Evolutionary conservation across 1,140 invertebrate genomes (phyloP), one percentile per base, ranked within the genome.

Genomic region (Ylistrum balloti): DNA sequence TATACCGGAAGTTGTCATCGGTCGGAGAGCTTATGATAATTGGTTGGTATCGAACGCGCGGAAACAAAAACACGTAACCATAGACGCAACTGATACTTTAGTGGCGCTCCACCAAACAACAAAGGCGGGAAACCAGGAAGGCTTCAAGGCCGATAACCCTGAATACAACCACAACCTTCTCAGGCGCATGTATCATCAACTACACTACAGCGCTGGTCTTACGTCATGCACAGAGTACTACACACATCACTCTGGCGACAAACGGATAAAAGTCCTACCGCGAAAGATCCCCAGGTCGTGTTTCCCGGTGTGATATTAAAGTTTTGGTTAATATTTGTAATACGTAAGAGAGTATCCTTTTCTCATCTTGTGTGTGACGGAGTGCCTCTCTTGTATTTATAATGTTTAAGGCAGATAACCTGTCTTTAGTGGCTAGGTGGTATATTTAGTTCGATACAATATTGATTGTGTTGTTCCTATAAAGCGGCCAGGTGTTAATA

Each of bases 1-100:
- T n/a, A 92, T 94, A 33, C 93, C 94, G 48, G 93, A 92, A 17
- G 88, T 94, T 17, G 93, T 94, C 0, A 91, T 93, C 85, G 93
- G 94, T 9, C 89, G 93, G 33, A 86, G 35, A 13, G 91, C 90
- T 2, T 94, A 93, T 85, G 94, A 93, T 88, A 94, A 94, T 86
- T 93, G 91, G 91, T 38, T 94, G n/a, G 93, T 93, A 3, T 86
- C 92, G 33, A 90, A 92, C 85, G 90, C 93, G 7, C 90, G 90
- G 9, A 28, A 90, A 45, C 38, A 87, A n/a, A 45, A 91, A 7
- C 85, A 90, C 22, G 48, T 88, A 20, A 89, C 93, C 0, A 90
- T 94, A 3, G 93, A 94, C 33, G 89, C 88, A 1, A 89, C 93
- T 28, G 86, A 89, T 33, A 93, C 93, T 0, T 10, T 93, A 0